Conservation (phyloP, 2,888 invertebrate species). For the Oxystoma pomonae region DNA sequence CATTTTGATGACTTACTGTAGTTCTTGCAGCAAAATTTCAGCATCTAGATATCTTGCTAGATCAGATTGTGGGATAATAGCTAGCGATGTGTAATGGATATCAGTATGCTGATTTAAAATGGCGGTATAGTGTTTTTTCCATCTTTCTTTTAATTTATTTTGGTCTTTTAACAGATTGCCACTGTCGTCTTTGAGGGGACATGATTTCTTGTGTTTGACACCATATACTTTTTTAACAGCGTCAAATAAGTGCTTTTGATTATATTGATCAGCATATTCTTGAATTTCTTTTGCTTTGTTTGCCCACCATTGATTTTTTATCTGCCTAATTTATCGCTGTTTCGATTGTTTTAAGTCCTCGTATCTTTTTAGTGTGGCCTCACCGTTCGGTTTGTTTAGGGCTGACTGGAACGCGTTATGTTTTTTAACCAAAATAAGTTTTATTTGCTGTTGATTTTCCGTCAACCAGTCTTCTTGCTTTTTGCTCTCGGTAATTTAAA, state of each 20-base stretch:
- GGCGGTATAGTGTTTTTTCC: background rate
- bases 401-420: background rate
- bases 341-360: background rate
- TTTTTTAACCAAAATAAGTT: background rate
- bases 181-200: background rate
- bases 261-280: background rate
- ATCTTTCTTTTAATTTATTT: conserved; percentile 1
- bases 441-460: background rate
- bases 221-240: background rate
- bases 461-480: background rate
- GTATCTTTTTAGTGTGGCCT: background rate
- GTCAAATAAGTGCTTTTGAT: background rate
- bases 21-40: background rate
- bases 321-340: background rate
- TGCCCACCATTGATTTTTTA: background rate
- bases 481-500: background rate
- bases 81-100: background rate
- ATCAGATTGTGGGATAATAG: background rate
- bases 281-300: conserved; percentile 1
- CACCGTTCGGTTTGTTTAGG: background rate
- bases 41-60: background rate
- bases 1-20: background rate
- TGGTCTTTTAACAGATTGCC: conserved; percentile 1
- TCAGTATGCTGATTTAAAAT: conserved; percentile 6
- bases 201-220: background rate